These are phyloP conservation scores for Erethizon dorsatum DNA, from an alignment of 2,797 vertebrate genomes.

Conservation along the genomic window DNA sequence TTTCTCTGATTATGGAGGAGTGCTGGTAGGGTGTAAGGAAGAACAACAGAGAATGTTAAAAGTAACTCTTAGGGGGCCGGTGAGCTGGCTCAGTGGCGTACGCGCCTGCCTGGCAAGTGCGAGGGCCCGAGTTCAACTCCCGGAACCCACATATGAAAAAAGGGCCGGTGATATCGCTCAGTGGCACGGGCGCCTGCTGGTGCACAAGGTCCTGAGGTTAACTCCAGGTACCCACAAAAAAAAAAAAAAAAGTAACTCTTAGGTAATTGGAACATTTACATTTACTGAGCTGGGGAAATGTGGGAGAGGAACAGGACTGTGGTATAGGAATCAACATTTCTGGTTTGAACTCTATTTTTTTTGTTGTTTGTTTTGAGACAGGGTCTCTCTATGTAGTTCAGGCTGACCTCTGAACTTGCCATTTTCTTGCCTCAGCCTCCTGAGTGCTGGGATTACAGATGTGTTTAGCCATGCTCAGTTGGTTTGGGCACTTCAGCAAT, in stretches of 20 bases:
- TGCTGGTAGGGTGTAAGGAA: neutral
- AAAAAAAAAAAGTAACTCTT: neutral
- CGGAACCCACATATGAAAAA: no score
- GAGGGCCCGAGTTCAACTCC: no score
- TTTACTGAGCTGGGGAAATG: conserved; percentile 10
- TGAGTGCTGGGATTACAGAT: neutral
- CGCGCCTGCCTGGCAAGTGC: no score
- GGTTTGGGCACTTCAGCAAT: neutral
- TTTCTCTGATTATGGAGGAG: neutral
- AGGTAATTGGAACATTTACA: neutral
- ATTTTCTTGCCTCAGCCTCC: neutral
- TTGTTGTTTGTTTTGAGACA: neutral
- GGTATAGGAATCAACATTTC: neutral
- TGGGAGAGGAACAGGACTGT: neutral
- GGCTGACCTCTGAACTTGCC: neutral
- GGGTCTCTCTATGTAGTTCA: neutral
- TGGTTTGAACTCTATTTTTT: conserved; percentile 6
- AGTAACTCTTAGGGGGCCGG: neutral
- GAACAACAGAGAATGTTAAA: neutral
- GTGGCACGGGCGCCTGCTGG: no score
- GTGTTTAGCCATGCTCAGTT: neutral
- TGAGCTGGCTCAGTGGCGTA: no score
- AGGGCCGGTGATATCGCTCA: no score
- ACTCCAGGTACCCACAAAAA: no score
- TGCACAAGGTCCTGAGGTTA: no score